Base-by-base conservation (phyloP, 2,888 invertebrate species). In the Quadriops clusia region DNA sequence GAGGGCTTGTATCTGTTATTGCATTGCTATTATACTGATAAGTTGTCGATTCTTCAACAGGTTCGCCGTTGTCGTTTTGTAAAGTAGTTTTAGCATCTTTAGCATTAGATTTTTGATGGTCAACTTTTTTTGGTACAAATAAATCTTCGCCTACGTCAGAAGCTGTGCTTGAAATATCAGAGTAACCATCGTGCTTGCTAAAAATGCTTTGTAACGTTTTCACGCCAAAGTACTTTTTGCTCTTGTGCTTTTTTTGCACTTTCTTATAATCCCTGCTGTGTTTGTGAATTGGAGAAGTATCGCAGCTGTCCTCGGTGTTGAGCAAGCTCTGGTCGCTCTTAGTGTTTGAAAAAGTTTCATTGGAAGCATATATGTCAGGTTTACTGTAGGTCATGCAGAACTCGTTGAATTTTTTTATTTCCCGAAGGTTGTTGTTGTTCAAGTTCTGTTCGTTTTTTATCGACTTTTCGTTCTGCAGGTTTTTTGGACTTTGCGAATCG, bases 221-320 rank as follows among this genome's bases (percentile, higher is more conserved):
- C 50, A 72, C 71, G 50, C 64, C 67, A 58, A 67, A 63, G 22
- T 61, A 52, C 38, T 54, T 56, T 60, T 69, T 58, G 60, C 53
- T 42, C 38, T 53, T 43, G 61, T 63, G 64, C 61, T 51, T 45
- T 42, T 51, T 60, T 23, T 67, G 63, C 42, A 64, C 62, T 54
- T 67, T 67, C 33, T 60, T 60, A 35, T 56, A 57, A 30, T 56
- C 58, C 13, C 56, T 49, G 28, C 63, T 61, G 2, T 60, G 52
- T 44, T 65, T 60, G 54, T 70, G 70, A 30, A 71, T 61, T 6
- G 72, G 72, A 39, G 71, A 70, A 43, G 70, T 69, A 36, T 56
- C 65, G 38, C 58, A 56, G 38, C 58, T 59, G 9, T 55, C 56
- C 2, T 47, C 53, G 0, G 61, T 61, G 35, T 60, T 58, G 22